Evolutionary conservation across 2,113 vertebrate genomes (phyloP), one percentile per base, ranked within the genome.

Genomic region (Thalassoma bifasciatum): DNA sequence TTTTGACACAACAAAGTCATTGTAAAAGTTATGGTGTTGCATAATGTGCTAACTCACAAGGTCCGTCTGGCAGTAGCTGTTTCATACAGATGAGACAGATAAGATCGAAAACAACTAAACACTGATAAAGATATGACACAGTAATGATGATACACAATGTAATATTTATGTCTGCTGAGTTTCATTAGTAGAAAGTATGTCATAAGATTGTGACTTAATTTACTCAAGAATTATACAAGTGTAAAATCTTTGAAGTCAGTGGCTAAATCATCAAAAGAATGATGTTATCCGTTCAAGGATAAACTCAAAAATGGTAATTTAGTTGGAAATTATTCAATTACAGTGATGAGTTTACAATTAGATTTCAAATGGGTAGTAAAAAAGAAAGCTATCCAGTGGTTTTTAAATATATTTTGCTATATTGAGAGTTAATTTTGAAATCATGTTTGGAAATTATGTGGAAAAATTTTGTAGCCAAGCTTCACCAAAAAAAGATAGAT

Each of bases 21-120:
- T 62, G 75, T 71, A 74, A 21, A 66, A 90, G 83, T 82, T 84
- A 88, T 70, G 73, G 6, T 14, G 80, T 90, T 86, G 82, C 73
- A 81, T 85, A 88, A 86, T 54, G 53, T 83, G 72, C 36, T 34
- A 16, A 49, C 77, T 86, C 83, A 86, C 83, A 85, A 78, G 79
- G 77, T 84, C 82, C 70, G 73, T 66, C 75, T 70, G 75, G 79
- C 54, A 79, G 83, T 77, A 89, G 85, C 75, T 67, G 83, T 72
- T 75, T 64, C 51, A 75, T 65, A 51, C 37, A 71, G 68, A 86
- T 88, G 80, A 65, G 51, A 72, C 51, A 50, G 53, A 73, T 14
- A 42, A 69, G 59, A 73, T 30, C 52, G 75, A 69, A 84, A 76
- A 75, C 49, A 72, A 21, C 38, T 24, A 19, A 2, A 21, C 57